Evolutionary conservation across 2,113 vertebrate genomes (phyloP), one percentile per base, ranked within the genome.

Genomic region (Perccottus glenii): DNA sequence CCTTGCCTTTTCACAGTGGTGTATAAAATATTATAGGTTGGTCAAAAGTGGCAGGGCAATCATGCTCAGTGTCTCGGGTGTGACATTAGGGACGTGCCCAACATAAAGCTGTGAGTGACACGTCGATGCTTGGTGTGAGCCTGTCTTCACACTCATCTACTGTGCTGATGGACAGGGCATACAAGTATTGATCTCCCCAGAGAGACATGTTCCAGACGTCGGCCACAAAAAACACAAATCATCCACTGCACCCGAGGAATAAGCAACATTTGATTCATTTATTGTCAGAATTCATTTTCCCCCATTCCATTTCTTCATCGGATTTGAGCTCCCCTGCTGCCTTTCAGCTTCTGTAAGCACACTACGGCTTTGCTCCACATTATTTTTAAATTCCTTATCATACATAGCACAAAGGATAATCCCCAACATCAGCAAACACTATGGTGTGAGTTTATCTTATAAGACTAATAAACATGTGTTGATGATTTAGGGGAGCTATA

Each of bases 71-170:
- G 68, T 75, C 65, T 75, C 35, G 8, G 70, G 58, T 73, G 70
- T 78, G 82, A 81, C 66, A 74, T 61, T 63, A 77, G 60, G 73
- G 70, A 69, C 82, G 58, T 62, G 64, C 61, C 77, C 66, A 19
- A 70, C 74, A 67, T 62, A 66, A 78, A 80, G 77, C 79, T 76
- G 79, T 75, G 74, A 83, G 51, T 81, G 86, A 77, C 82, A 77
- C 48, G 75, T 70, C 60, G 80, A 56, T 62, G 70, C 68, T 79
- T 66, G 49, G 46, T 77, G 45, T 72, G 81, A 74, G 81, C 78
- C 77, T 79, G 71, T 73, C 79, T 90, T 87, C 80, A 88, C 73
- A 81, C 80, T 86, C 78, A 78, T 82, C 79, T 79, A 71, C 65
- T 80, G 43, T 53, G 70, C 80, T 85, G 82, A 84, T 68, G 76